Conservation (phyloP, 2,113 vertebrate species). For the Herpailurus yagouaroundi region DNA sequence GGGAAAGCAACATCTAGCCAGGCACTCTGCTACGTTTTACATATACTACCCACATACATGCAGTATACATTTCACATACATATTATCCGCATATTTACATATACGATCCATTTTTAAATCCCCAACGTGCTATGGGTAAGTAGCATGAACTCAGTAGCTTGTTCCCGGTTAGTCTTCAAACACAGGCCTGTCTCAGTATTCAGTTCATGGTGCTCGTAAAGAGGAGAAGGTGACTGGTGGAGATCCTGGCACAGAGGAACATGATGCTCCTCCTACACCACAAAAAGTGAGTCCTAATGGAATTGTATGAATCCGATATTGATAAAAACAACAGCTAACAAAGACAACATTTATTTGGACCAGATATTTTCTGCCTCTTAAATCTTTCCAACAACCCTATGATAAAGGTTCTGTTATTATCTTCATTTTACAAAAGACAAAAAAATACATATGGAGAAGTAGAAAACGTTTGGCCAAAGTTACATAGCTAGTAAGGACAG, state of each 20-base stretch:
- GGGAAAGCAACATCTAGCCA: not conserved
- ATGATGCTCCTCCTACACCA: not conserved
- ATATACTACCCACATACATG: not conserved
- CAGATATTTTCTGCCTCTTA: not conserved
- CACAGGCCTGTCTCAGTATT: not conserved
- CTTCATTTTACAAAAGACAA: not conserved
- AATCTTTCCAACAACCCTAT: not conserved
- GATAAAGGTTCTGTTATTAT: not conserved
- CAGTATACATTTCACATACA: not conserved
- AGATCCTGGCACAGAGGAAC: too few species aligned
- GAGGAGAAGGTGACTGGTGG: too few species aligned
- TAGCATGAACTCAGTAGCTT: not conserved
- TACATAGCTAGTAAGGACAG: not conserved
- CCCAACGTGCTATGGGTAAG: not conserved
- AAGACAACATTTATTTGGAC: not conserved
- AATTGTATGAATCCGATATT: not conserved
- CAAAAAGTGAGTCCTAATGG: not conserved
- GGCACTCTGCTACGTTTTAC: not conserved
- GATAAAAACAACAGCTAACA: not conserved
- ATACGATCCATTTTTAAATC: not conserved
- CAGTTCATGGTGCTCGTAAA: not conserved
- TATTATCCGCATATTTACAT: not conserved
- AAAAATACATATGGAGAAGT: not conserved
- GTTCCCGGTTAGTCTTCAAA: not conserved
- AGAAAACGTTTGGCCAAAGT: not conserved